phyloP scores from a whole-genome alignment of 2,888 invertebrate species.

The Chaetogeoica ovagalla region DNA sequence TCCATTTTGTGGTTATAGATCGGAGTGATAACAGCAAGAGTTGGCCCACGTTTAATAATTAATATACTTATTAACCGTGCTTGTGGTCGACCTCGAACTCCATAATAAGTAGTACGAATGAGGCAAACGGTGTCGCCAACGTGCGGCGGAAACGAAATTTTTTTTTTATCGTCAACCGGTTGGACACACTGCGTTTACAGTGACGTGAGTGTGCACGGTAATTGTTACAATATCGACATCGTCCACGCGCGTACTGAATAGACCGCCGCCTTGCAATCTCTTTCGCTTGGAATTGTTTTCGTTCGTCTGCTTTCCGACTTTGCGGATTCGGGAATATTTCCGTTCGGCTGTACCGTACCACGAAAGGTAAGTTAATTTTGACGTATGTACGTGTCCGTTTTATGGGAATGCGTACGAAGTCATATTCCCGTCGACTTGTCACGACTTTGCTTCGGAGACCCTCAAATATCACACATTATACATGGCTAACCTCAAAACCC shows the following conservation, averaged over 20 bases:
- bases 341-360: background rate
- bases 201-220: too few species aligned
- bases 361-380: background rate
- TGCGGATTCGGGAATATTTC: constrained; percentile 18
- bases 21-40: too few species aligned
- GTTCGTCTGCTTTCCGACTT: background rate
- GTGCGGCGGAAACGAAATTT: background rate
- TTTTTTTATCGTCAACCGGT: background rate
- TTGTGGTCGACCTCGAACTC: too few species aligned
- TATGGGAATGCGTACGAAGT: rapidly evolving
- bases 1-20: too few species aligned
- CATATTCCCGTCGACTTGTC: background rate
- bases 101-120: too few species aligned
- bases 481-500: constrained; percentile 50
- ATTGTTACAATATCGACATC: background rate
- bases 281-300: constrained; percentile 18
- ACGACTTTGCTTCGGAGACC: too few species aligned
- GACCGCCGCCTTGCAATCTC: background rate
- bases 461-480: background rate
- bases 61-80: too few species aligned
- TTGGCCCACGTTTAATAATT: too few species aligned
- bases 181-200: constrained; percentile 4
- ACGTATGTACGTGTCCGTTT: too few species aligned
- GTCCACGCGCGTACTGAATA: too few species aligned
- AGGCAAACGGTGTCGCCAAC: too few species aligned